phyloP scores from a whole-genome alignment of 2,797 vertebrate genomes.

The Pogoniulus pusillus region DNA sequence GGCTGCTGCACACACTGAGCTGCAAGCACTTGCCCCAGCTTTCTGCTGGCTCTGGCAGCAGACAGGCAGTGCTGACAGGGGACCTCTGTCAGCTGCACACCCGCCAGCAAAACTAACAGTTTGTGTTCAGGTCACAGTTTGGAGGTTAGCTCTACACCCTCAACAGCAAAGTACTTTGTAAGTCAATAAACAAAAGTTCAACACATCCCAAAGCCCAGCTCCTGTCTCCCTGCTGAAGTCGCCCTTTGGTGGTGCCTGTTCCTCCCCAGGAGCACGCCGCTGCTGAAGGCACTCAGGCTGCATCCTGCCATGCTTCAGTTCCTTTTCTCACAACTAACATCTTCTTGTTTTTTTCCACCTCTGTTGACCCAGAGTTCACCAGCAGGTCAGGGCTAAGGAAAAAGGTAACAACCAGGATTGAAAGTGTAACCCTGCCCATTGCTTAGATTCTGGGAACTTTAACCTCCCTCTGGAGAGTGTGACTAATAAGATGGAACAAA shows the following conservation, averaged over 20 bases:
- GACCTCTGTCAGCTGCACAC: not conserved
- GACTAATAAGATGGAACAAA: slow-evolving; percentile 74
- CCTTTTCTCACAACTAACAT: slow-evolving; percentile 53
- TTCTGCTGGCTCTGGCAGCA: not conserved
- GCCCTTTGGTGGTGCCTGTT: accelerated
- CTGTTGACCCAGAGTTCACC: slow-evolving; percentile 66
- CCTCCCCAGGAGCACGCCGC: not conserved
- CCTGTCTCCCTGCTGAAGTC: not conserved
- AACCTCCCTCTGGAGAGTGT: slow-evolving; percentile 66
- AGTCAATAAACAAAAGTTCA: slow-evolving; percentile 4
- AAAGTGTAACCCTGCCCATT: slow-evolving; percentile 55
- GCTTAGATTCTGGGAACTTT: slow-evolving; percentile 72
- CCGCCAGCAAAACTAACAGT: not conserved
- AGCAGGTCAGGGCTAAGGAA: slow-evolving; percentile 64
- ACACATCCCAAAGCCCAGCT: not conserved
- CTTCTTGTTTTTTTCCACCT: slow-evolving; percentile 24
- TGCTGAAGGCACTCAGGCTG: not conserved
- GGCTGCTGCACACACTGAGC: not conserved
- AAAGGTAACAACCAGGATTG: slow-evolving; percentile 59
- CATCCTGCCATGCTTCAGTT: slow-evolving; percentile 33
- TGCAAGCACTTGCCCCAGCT: not conserved
- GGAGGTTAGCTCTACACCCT: not conserved
- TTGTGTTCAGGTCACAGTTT: not conserved
- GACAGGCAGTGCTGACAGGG: not conserved
- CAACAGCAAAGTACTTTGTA: slow-evolving; percentile 6